Conservation (phyloP, 92 coral and sea anemone genomes). For the Nematostella vectensis region DNA sequence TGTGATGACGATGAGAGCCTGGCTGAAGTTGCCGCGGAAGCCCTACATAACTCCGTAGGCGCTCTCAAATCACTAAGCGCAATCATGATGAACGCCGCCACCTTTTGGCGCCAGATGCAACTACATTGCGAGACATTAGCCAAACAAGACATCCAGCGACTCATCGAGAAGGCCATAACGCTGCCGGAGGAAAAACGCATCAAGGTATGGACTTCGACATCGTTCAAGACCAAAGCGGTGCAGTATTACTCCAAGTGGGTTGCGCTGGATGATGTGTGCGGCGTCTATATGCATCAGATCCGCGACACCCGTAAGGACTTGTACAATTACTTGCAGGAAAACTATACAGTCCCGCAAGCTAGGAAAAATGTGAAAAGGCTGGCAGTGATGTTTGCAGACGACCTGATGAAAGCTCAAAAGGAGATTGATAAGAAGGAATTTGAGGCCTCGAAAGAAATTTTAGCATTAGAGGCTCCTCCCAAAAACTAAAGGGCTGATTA, state of each 20-base stretch:
- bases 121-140: constrained; percentile 42
- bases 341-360: constrained; percentile 49
- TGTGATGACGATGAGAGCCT: constrained; percentile 29
- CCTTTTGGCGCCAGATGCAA: constrained; percentile 57
- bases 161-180: constrained; percentile 33
- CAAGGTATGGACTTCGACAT: constrained; percentile 43
- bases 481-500: too few species aligned
- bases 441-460: constrained; percentile 29
- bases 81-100: constrained; percentile 60
- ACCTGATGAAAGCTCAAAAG: constrained; percentile 31
- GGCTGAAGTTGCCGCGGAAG: constrained; percentile 54
- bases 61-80: constrained; percentile 55
- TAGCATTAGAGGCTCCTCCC: constrained; percentile 8
- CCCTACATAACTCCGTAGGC: constrained; percentile 57
- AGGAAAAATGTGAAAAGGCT: constrained; percentile 25
- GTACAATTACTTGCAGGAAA: constrained; percentile 34
- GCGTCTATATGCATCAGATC: constrained; percentile 52
- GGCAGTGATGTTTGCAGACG: constrained; percentile 21
- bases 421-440: constrained; percentile 20
- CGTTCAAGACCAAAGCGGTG: constrained; percentile 36
- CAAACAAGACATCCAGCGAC: constrained; percentile 15
- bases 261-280: constrained; percentile 59
- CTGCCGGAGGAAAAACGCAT: constrained; percentile 38
- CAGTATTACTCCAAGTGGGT: constrained; percentile 54
- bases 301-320: constrained; percentile 45